phyloP scores from a whole-genome alignment of 2,113 vertebrate species.

The Tretioscincus oriximinensis region DNA sequence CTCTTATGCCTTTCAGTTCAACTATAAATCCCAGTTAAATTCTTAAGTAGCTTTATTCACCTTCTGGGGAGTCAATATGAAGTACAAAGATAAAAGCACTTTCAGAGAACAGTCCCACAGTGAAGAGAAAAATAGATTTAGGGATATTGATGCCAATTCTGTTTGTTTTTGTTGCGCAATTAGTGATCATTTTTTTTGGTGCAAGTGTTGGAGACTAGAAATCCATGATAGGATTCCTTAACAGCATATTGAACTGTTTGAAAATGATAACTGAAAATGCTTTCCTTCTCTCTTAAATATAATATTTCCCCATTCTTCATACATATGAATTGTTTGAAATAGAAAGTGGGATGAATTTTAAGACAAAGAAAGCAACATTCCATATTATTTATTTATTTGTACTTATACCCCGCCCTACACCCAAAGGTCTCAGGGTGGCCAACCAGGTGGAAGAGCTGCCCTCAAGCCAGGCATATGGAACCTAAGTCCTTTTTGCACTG shows the following conservation, averaged over 20 bases:
- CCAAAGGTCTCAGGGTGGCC: no score
- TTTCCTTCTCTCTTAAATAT: accelerated
- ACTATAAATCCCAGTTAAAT: slow-evolving; percentile 20
- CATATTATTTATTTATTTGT: neutral
- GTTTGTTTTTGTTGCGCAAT: neutral
- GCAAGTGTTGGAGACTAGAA: neutral
- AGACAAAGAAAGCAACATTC: neutral
- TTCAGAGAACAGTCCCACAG: neutral
- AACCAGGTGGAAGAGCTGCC: no score
- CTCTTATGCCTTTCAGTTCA: neutral
- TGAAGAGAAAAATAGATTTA: neutral
- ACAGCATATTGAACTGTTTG: neutral
- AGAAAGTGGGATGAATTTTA: neutral
- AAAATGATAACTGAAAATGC: neutral
- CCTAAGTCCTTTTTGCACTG: no score
- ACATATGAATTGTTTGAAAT: neutral
- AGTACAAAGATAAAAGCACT: neutral
- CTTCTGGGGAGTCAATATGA: neutral
- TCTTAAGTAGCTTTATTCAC: slow-evolving; percentile 31
- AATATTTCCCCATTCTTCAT: neutral
- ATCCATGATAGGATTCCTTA: accelerated
- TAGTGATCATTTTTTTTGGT: neutral
- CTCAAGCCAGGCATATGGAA: no score
- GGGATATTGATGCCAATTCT: neutral
- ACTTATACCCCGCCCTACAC: no score